Conservation (phyloP, 2,797 vertebrate species). For the Microcaecilia unicolor region DNA sequence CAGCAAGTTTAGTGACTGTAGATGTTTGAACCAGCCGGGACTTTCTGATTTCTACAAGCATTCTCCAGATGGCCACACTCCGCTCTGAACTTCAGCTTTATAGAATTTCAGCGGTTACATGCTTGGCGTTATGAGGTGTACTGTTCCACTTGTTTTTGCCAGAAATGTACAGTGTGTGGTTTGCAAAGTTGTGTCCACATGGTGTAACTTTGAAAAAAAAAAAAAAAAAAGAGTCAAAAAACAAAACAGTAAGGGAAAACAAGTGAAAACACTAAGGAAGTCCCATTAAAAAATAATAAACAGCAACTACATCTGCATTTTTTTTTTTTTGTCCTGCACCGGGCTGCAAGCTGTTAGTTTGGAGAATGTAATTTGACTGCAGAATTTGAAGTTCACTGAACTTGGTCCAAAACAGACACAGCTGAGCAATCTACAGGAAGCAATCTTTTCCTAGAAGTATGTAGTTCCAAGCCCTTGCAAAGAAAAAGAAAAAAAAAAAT, state of each 20-base stretch:
- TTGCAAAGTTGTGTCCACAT: slow-evolving; percentile 30
- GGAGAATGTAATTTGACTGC: slow-evolving; percentile 47
- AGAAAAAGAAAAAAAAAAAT: slow-evolving; percentile 37
- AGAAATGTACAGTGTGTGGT: slow-evolving; percentile 31
- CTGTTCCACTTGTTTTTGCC: slow-evolving; percentile 38
- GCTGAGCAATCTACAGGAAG: slow-evolving; percentile 57
- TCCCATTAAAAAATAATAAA: neutral
- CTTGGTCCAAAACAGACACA: slow-evolving; percentile 54
- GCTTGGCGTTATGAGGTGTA: slow-evolving; percentile 34
- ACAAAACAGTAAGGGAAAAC: too few species aligned
- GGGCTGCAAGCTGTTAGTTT: slow-evolving; percentile 43
- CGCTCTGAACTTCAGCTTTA: slow-evolving; percentile 17
- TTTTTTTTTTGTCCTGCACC: slow-evolving; percentile 13
- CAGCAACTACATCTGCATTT: neutral
- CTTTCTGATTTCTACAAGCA: slow-evolving; percentile 15
- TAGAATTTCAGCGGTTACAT: slow-evolving; percentile 15
- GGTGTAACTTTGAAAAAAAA: slow-evolving; percentile 23
- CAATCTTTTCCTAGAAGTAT: slow-evolving; percentile 55
- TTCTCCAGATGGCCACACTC: slow-evolving; percentile 37
- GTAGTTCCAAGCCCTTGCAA: slow-evolving; percentile 37
- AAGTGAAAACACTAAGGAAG: too few species aligned
- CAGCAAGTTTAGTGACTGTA: slow-evolving; percentile 19
- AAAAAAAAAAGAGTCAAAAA: too few species aligned
- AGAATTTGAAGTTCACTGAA: slow-evolving; percentile 48
- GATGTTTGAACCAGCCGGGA: slow-evolving; percentile 21